These are phyloP conservation scores for Aspidoscelis tigris DNA, from an alignment of 2,113 vertebrate genomes.

Conservation along the genomic window DNA sequence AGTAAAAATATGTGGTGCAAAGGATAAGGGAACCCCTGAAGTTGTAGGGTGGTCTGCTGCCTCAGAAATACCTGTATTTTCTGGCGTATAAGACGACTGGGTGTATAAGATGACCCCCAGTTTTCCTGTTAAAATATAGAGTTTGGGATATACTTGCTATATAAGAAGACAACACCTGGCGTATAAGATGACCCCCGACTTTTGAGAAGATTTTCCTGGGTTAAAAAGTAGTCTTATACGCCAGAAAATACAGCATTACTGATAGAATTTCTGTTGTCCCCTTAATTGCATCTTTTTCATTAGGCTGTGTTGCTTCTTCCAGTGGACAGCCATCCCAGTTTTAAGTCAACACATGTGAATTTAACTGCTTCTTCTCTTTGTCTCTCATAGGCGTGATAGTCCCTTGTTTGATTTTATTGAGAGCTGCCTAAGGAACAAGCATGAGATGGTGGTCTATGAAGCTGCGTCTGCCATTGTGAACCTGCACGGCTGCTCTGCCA, in stretches of 20 bases:
- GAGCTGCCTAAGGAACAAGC: constrained; percentile 83
- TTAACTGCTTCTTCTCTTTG: neutral
- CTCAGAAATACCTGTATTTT: too few species aligned
- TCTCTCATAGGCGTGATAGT: constrained; percentile 74
- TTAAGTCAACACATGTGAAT: neutral
- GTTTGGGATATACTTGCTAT: too few species aligned
- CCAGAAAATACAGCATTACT: neutral
- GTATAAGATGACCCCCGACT: too few species aligned
- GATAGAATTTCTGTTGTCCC: neutral
- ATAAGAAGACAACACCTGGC: too few species aligned
- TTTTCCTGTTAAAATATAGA: too few species aligned
- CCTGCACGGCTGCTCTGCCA: constrained; percentile 82
- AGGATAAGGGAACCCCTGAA: neutral
- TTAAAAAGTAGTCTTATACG: too few species aligned
- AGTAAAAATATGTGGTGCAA: too few species aligned
- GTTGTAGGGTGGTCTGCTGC: neutral
- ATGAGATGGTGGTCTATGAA: constrained; percentile 86
- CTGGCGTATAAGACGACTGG: too few species aligned
- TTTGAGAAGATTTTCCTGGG: too few species aligned
- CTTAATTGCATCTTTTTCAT: neutral
- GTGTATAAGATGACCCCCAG: too few species aligned
- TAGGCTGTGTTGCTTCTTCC: neutral
- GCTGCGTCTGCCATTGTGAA: constrained; percentile 83
- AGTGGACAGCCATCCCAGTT: neutral
- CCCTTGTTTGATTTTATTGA: constrained; percentile 84